Base-by-base conservation (phyloP, 2,797 vertebrate species). In the Avahi laniger region DNA sequence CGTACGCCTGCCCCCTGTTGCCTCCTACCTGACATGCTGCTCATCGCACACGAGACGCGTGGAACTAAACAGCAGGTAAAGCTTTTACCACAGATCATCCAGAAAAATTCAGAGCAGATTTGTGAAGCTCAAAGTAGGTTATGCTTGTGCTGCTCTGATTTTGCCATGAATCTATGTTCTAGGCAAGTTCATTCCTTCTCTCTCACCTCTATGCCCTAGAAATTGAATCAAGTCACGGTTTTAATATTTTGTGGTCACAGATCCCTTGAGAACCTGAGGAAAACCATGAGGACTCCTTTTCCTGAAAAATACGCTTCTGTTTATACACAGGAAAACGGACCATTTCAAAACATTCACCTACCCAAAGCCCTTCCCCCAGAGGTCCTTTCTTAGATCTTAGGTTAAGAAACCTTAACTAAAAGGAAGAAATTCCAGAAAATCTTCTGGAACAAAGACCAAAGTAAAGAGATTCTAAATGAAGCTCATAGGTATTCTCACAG, bases 161-260 rank as follows among this genome's bases (percentile, higher is more conserved):
- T 87, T 50, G 86, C 28, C 24, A 88, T 48, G 50, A 85, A 81
- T 67, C 33, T 5, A 35, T 75, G 91, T 94, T 78, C 57, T 41
- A 43, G 30, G 43, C 12, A 78, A 82, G 48, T 48, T 52, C 14
- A 48, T 54, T 65, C 18, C 67, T 82, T 63, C 30, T 78, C n/a
- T 88, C 33, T 80, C 35, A 83, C 15, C n/a, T 89, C 41, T 70
- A 2, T 41, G 43, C 33, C 46, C 73, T 73, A 18, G 79, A 94
- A 95, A 85, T 17, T 65, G 82, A 94, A 81, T 61, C 48, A 61
- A 92, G 38, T 78, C 59, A 41, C n/a, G 24, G 30, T 67, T 78
- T 92, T 83, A 85, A 78, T 78, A 63, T 85, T 85, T 82, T 87
- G n/a, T 73, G 81, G 33, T 41, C 72, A 63, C 52, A 63, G 75